These are phyloP conservation scores for Thyatira batis DNA, from an alignment of 2,888 invertebrate genomes.

Conservation along the genomic window DNA sequence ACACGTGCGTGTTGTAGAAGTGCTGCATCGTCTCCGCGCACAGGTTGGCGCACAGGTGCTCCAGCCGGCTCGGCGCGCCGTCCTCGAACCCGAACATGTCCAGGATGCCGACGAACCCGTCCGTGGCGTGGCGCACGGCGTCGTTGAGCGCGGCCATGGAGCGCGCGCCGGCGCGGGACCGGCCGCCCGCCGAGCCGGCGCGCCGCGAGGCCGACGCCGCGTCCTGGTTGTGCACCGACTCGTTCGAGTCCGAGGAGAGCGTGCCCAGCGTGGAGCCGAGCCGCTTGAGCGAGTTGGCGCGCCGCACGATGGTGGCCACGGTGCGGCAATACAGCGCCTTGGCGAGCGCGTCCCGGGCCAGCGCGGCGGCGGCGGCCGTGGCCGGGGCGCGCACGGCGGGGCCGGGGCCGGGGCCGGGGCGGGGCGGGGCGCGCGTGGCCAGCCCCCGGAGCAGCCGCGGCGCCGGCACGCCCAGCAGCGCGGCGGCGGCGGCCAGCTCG, in stretches of 20 bases:
- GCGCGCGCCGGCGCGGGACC: slow-evolving; percentile 89
- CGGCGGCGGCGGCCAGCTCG: slow-evolving; percentile 93
- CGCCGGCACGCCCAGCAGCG: slow-evolving; percentile 87
- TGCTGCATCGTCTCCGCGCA: slow-evolving; percentile 99
- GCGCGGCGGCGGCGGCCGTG: slow-evolving; percentile 90
- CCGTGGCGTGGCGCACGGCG: slow-evolving; percentile 95
- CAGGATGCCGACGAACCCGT: slow-evolving; percentile 96
- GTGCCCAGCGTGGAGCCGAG: slow-evolving; percentile 92
- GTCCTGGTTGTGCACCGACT: slow-evolving; percentile 94
- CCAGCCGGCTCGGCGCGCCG: slow-evolving; percentile 93
- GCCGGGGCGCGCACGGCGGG: slow-evolving; percentile 90
- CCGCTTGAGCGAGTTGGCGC: slow-evolving; percentile 95
- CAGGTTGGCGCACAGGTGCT: slow-evolving; percentile 96
- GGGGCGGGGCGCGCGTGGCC: slow-evolving; percentile 90
- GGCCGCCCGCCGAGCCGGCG: slow-evolving; percentile 90
- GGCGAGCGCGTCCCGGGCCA: slow-evolving; percentile 94
- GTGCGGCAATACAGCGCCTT: slow-evolving; percentile 97
- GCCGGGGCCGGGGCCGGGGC: slow-evolving; percentile 80
- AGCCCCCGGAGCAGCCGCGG: slow-evolving; percentile 90
- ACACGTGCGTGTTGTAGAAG: slow-evolving; percentile 98
- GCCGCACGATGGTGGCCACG: slow-evolving; percentile 95
- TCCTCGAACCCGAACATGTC: slow-evolving; percentile 99
- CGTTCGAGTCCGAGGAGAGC: slow-evolving; percentile 94
- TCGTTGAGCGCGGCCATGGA: slow-evolving; percentile 96
- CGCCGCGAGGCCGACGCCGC: slow-evolving; percentile 92